A percentile compares a stretch with the other conserved stretches of the same genome.
Evolutionary conservation across 2,888 invertebrate genomes (phyloP).

Genomic region (Acleris literana): DNA sequence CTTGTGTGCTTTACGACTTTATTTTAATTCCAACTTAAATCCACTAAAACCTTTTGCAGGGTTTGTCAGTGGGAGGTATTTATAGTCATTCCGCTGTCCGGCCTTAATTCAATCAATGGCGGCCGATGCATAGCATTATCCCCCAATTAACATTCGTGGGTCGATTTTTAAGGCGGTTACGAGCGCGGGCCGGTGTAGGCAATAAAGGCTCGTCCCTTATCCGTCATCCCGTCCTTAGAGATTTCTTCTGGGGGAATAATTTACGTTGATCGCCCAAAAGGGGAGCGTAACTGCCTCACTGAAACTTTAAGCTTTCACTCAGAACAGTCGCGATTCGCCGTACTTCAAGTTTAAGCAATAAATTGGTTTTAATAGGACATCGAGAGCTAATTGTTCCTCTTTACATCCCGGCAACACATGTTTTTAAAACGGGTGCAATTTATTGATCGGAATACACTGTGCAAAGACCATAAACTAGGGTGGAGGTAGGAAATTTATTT

Average conservation of each 20-base stretch:
- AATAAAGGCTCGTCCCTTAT: constrained; percentile 82
- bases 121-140: constrained; percentile 75
- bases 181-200: constrained; percentile 71
- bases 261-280: constrained; percentile 81
- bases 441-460: constrained; percentile 7
- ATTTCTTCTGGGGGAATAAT: constrained; percentile 82
- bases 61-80: constrained; percentile 41
- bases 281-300: constrained; percentile 81
- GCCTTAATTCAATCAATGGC: constrained; percentile 66
- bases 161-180: constrained; percentile 75
- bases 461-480: constrained; percentile 25
- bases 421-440: constrained; percentile 3
- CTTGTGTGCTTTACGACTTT: too few species aligned
- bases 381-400: constrained; percentile 43
- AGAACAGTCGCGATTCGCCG: constrained; percentile 76
- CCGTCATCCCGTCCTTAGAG: constrained; percentile 82
- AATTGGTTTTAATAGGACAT: constrained; percentile 73
- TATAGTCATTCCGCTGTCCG: constrained; percentile 50
- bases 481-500: constrained; percentile 44
- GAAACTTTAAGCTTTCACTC: constrained; percentile 83
- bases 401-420: constrained; percentile 13
- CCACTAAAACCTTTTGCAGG: constrained; percentile 3
- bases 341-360: constrained; percentile 76
- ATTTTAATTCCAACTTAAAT: too few species aligned
- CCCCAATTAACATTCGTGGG: constrained; percentile 77